These are phyloP conservation scores for Drosophila nannoptera DNA, from an alignment of 1,140 invertebrate species.

Conservation along the genomic window DNA sequence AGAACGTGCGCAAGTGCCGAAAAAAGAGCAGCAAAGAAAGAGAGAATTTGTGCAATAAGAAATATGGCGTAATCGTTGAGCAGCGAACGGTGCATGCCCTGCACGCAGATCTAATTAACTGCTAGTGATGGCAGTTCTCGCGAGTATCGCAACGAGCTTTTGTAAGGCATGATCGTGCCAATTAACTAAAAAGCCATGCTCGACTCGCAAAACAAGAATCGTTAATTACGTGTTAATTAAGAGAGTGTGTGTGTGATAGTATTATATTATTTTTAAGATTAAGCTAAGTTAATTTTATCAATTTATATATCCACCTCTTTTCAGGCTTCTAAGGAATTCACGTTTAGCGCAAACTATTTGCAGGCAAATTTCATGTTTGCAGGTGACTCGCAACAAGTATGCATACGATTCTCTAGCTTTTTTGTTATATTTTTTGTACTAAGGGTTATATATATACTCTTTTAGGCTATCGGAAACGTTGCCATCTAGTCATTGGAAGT, in stretches of 20 bases:
- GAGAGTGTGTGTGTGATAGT: too few relatives aligned
- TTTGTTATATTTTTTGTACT: background rate
- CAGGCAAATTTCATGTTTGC: slow-evolving; percentile 14
- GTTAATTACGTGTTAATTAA: too few relatives aligned
- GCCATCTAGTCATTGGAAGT: background rate
- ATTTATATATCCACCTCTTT: slow-evolving; percentile 2
- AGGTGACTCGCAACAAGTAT: slow-evolving; percentile 7
- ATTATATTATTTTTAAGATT: too few relatives aligned
- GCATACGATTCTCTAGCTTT: background rate
- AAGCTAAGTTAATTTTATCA: background rate
- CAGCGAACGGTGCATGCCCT: slow-evolving; percentile 22
- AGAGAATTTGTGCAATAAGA: background rate
- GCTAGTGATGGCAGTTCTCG: background rate
- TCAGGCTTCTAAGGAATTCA: slow-evolving; percentile 24
- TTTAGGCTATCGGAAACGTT: background rate
- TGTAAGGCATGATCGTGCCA: too few relatives aligned
- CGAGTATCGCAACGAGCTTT: background rate
- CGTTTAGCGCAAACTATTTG: slow-evolving; percentile 15
- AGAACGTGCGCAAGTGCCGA: slow-evolving; percentile 11
- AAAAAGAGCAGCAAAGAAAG: background rate
- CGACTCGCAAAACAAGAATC: too few relatives aligned
- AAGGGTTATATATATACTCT: background rate
- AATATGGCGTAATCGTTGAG: slow-evolving; percentile 30
- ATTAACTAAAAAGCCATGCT: too few relatives aligned
- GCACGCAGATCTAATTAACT: background rate